Base-by-base conservation (phyloP, 2,797 vertebrate genomes). In the Sebastiscus tertius region DNA sequence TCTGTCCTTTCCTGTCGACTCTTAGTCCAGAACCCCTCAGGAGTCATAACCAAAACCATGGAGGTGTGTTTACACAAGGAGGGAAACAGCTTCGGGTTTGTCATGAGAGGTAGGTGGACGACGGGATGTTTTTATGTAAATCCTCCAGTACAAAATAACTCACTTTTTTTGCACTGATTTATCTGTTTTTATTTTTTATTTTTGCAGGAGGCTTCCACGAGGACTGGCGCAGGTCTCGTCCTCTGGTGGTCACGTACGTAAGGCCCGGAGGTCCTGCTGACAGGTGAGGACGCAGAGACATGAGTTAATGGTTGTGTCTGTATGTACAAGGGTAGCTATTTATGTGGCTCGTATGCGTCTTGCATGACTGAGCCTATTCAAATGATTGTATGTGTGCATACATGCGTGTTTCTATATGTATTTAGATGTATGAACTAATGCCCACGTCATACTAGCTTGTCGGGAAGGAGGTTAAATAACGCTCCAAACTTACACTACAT, bases 71-170 rank as follows among this genome's bases (percentile, higher is more conserved):
- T 99, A 82, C 96, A 97, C 93, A 99, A 99, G 92, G 99, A 99
- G 89, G 98, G 98, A 76, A 98, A 97, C 94, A 99, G 98, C 93
- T 99, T 99, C 88, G 99, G 99, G 42, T 99, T 99, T 1, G 97
- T 99, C 74, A 95, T 99, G 91, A 96, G 99, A 97, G 99, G 99
- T 99, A 91, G 88, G 89, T 70, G 24, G 34, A 42, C 4, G 34
- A 36, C 4, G 3, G 1, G 1, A 20, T 10, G 3, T 58, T 42
- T 52, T 18, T 55, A 13, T 55, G 8, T 24, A 14, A 65, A 70
- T 46, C 13, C 33, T 13, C 66, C 1, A n/a, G 20, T 12, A 2
- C 7, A 55, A 58, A 58, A 63, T 5, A 4, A 8, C 13, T 5
- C 8, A 1, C 7, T 42, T 55, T 16, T 66, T 66, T 20, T 20